A percentile compares a stretch with the other conserved stretches of the same genome.
phyloP scores from a whole-genome alignment of 2,888 invertebrate species.

The Sarcophaga variegata region DNA sequence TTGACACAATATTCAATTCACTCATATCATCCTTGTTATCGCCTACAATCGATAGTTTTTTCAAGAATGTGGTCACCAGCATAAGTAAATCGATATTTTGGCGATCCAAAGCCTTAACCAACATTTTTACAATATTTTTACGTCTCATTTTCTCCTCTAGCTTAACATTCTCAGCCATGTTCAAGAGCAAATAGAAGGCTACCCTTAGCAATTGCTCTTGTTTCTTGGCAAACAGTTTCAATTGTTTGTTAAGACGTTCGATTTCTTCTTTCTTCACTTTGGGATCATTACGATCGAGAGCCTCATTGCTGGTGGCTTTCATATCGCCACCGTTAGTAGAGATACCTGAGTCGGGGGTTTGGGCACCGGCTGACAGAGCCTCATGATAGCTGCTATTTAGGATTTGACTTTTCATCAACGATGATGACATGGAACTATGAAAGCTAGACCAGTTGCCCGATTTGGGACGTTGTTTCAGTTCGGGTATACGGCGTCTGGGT shows the following conservation, averaged over 20 bases:
- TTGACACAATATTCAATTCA: conserved; percentile 90
- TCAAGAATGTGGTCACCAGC: conserved; percentile 95
- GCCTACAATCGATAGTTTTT: conserved; percentile 95
- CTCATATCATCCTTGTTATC: conserved; percentile 98
- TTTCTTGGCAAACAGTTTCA: conserved; percentile 92
- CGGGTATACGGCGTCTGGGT: conserved; percentile 87
- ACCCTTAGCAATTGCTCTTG: conserved; percentile 96
- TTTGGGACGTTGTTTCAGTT: conserved; percentile 88
- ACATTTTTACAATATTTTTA: conserved; percentile 93
- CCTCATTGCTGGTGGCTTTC: conserved; percentile 79
- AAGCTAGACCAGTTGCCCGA: conserved; percentile 87
- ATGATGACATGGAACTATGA: conserved; percentile 82
- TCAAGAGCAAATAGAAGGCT: conserved; percentile 95
- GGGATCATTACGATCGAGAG: conserved; percentile 79
- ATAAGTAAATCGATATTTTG: conserved; percentile 94
- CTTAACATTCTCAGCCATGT: conserved; percentile 96
- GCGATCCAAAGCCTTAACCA: conserved; percentile 94
- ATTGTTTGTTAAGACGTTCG: conserved; percentile 89
- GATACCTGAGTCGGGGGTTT: conserved; percentile 78
- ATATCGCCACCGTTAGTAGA: conserved; percentile 72
- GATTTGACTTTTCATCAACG: conserved; percentile 84
- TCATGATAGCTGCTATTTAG: conserved; percentile 88
- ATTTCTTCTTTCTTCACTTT: conserved; percentile 86
- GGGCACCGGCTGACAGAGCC: conserved; percentile 82
- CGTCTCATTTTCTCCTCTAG: conserved; percentile 99